Percentiles rank a stretch among this genome's conserved stretches.
Evolutionary conservation across 1,140 invertebrate genomes (phyloP).

Genomic region (Diabrotica undecimpunctata): DNA sequence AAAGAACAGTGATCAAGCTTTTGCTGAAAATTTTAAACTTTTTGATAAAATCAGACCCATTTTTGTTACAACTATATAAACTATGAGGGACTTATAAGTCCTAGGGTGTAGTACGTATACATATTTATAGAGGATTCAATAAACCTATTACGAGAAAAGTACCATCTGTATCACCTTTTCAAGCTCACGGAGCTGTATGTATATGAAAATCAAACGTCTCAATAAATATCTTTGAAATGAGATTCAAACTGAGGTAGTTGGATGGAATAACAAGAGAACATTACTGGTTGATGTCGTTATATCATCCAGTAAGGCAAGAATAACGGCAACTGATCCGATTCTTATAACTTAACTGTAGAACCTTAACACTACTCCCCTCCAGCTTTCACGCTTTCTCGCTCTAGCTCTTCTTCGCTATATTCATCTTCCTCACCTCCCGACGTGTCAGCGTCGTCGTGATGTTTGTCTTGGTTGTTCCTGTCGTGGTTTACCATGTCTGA

Average conservation of each 20-base stretch:
- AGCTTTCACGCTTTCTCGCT: constrained; percentile 43
- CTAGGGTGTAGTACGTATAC: too few relatives aligned
- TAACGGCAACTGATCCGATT: constrained; percentile 24
- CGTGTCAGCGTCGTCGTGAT: constrained; percentile 41
- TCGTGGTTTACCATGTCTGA: constrained; percentile 40
- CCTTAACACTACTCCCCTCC: constrained; percentile 39
- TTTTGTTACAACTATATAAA: too few relatives aligned
- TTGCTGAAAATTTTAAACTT: too few relatives aligned
- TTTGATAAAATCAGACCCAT: too few relatives aligned
- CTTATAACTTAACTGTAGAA: constrained; percentile 11
- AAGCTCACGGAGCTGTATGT: constrained; percentile 4
- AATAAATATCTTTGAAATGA: constrained; percentile 32
- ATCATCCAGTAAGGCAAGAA: constrained; percentile 22
- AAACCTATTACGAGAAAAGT: background rate
- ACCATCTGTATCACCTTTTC: background rate
- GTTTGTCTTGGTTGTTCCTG: constrained; percentile 29
- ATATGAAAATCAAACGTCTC: constrained; percentile 22
- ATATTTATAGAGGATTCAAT: too few relatives aligned
- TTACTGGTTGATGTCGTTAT: constrained; percentile 19
- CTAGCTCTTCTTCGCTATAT: constrained; percentile 46
- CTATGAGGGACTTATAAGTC: too few relatives aligned
- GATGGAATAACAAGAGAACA: constrained; percentile 46
- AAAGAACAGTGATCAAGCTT: too few relatives aligned
- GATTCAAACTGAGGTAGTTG: constrained; percentile 45
- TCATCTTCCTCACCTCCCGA: constrained; percentile 45